Conservation (phyloP, 2,797 vertebrate species). For the Cottoperca gobio region DNA sequence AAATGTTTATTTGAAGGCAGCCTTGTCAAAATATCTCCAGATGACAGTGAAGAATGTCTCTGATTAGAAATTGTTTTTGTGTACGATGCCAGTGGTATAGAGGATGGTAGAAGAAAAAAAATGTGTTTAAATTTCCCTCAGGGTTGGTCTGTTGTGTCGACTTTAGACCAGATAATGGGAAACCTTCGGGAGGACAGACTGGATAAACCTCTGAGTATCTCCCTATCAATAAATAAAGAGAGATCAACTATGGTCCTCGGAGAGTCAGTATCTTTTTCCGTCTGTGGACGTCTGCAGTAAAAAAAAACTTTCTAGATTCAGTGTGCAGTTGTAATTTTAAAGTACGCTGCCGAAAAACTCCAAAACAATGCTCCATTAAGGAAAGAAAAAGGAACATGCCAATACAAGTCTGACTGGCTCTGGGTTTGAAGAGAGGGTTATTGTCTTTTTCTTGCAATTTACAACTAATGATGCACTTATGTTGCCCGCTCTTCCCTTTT, state of each 20-base stretch:
- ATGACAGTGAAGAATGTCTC: constrained; percentile 49
- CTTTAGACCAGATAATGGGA: constrained; percentile 39
- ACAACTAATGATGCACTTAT: constrained; percentile 99
- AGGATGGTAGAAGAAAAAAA: constrained; percentile 14
- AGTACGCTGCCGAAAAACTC: constrained; percentile 20
- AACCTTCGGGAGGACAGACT: constrained; percentile 40
- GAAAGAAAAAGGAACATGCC: constrained; percentile 69
- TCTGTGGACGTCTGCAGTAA: constrained; percentile 30
- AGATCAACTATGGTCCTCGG: constrained; percentile 27
- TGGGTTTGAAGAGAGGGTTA: constrained; percentile 91
- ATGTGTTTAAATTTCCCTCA: constrained; percentile 57
- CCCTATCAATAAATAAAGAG: constrained; percentile 37
- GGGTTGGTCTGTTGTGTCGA: constrained; percentile 41
- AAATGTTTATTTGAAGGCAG: constrained; percentile 33
- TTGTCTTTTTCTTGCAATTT: constrained; percentile 99
- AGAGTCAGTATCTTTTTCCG: constrained; percentile 4
- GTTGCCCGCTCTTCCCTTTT: constrained; percentile 99
- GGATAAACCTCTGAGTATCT: constrained; percentile 36
- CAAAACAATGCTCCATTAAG: constrained; percentile 42
- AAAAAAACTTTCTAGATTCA: background rate
- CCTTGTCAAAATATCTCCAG: constrained; percentile 32
- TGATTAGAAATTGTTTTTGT: constrained; percentile 28
- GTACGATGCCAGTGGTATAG: constrained; percentile 15
- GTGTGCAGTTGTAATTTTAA: constrained; percentile 13
- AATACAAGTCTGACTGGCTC: constrained; percentile 70